Evolutionary conservation across 2,888 invertebrate genomes (phyloP), one percentile per base, ranked within the genome.

Genomic region (Xestia rhomboidea): DNA sequence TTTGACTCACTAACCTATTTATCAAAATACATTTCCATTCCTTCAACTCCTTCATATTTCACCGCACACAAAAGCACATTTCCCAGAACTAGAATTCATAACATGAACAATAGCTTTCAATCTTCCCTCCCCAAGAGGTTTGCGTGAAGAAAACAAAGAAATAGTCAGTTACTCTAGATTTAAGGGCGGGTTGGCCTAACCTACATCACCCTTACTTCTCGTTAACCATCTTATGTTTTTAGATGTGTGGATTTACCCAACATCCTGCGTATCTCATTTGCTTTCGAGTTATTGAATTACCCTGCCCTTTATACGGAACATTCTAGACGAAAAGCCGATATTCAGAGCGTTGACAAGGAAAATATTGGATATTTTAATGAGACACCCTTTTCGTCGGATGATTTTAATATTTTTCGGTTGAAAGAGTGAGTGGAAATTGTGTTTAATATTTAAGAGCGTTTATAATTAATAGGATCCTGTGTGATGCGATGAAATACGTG

Each of bases 291-390:
- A 85, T 87, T 87, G 84, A 85, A 87, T 87, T 84, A 84, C 76
- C 54, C n/a, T 66, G 49, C 34, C 76, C 60, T 83, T 77, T 77
- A 76, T 86, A 51, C 46, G 63, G 57, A 73, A 66, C 63, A 73
- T 34, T 62, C 57, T 79, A 73, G 68, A 75, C 64, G 80, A 70
- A 75, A 79, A 79, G 64, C 71, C 81, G 73, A 83, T 87, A 66
- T 70, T 62, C 62, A 62, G 74, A 64, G 76, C 76, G 76, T 78
- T 87, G 83, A 82, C 79, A 74, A 77, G 77, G 79, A 88, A 82
- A 86, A 82, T 84, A 89, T 89, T 87, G 76, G 68, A 79, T 81
- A 66, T 85, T 86, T 80, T 87, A 87, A 88, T 86, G 81, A 89
- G 71, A 81, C 67, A 60, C 54, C 60, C 66, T 77, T 83, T 73